Conservation (phyloP, 2,113 vertebrate genomes). For the Piaya cayana region DNA sequence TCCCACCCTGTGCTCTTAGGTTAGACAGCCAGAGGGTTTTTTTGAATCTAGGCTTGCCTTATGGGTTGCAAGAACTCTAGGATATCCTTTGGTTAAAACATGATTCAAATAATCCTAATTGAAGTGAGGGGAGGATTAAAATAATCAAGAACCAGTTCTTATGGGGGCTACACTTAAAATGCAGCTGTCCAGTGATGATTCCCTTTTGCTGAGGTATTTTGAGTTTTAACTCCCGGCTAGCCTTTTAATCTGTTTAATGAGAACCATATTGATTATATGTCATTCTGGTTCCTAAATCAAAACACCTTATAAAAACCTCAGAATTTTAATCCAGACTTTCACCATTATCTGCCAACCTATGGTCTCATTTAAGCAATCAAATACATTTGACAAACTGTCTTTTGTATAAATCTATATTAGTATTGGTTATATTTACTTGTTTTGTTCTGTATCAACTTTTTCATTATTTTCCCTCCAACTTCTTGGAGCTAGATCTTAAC, state of each 20-base stretch:
- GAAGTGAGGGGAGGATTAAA: background rate
- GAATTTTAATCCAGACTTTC: constrained; percentile 25
- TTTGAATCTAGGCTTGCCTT: background rate
- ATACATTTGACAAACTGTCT: background rate
- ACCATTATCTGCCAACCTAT: constrained; percentile 15
- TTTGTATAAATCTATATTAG: background rate
- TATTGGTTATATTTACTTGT: background rate
- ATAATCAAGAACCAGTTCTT: background rate
- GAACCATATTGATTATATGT: constrained; percentile 45
- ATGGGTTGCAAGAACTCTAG: background rate
- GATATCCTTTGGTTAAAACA: background rate
- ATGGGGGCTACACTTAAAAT: rapidly evolving
- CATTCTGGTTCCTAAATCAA: constrained; percentile 50
- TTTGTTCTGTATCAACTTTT: background rate
- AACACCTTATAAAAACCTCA: constrained; percentile 29
- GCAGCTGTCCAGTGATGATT: background rate
- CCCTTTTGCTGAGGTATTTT: constrained; percentile 6
- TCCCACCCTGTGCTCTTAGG: background rate
- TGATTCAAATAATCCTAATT: background rate
- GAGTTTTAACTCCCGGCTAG: background rate
- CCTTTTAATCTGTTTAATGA: constrained; percentile 52
- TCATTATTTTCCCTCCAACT: background rate
- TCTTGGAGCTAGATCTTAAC: background rate
- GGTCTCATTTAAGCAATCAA: background rate
- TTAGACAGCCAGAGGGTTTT: background rate